These are phyloP conservation scores for Myrmecobius fasciatus DNA, from an alignment of 2,113 vertebrate genomes.

Conservation along the genomic window DNA sequence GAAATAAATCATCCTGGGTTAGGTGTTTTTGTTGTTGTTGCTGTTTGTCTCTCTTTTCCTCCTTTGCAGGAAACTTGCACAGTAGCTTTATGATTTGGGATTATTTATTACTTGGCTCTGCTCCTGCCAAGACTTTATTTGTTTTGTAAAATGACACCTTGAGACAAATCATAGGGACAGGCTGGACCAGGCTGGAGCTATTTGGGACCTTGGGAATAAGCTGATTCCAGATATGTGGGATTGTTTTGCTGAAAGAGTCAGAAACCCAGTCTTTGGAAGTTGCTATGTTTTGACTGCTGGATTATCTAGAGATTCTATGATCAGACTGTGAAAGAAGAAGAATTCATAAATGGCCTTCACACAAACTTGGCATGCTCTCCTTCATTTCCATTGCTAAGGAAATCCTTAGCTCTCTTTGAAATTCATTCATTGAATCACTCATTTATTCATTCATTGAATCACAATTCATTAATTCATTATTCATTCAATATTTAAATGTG, in stretches of 20 bases:
- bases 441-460: background rate
- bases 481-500: background rate
- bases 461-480: background rate
- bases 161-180: constrained; percentile 33
- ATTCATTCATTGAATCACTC: too few relatives aligned
- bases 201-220: background rate
- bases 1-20: constrained; percentile 70
- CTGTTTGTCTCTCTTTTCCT: constrained; percentile 70
- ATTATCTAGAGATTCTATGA: background rate
- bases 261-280: background rate
- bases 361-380: background rate
- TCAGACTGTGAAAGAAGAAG: background rate
- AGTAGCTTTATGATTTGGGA: constrained; percentile 67
- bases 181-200: background rate
- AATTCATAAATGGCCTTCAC: background rate
- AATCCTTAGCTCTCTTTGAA: background rate
- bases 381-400: background rate
- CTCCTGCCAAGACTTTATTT: constrained; percentile 49
- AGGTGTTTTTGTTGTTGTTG: constrained; percentile 66
- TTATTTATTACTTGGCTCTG: constrained; percentile 70
- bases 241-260: background rate
- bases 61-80: constrained; percentile 57
- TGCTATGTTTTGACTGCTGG: background rate
- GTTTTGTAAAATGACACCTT: constrained; percentile 64
- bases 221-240: background rate